Evolutionary conservation across 2,888 invertebrate genomes (phyloP).

Genomic region (Laothoe populi): DNA sequence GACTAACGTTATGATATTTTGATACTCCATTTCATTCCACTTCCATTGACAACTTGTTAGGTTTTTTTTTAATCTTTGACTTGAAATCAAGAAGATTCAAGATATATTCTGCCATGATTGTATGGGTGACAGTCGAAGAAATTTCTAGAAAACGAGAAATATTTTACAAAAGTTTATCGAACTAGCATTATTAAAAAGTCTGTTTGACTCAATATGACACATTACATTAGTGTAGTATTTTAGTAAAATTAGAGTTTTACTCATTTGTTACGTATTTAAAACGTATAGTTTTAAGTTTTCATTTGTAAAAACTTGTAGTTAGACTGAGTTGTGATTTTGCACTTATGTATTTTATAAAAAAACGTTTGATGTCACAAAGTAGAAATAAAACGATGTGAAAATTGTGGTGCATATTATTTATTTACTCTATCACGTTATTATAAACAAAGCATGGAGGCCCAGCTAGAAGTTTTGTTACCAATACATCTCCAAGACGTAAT

Average conservation of each 20-base stretch:
- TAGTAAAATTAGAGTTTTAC: constrained; percentile 7
- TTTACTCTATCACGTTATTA: background rate
- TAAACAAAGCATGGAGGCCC: too few relatives aligned
- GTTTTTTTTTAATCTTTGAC: too few relatives aligned
- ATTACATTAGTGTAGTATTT: constrained; percentile 1
- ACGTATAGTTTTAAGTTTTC: too few relatives aligned
- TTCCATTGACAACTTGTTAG: too few relatives aligned
- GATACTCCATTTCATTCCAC: too few relatives aligned
- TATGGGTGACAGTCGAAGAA: too few relatives aligned
- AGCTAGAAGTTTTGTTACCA: too few relatives aligned
- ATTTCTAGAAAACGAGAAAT: background rate
- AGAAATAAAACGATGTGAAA: constrained; percentile 25
- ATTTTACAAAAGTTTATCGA: background rate
- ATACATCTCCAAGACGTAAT: too few relatives aligned
- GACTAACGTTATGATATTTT: too few relatives aligned
- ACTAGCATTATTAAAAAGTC: background rate
- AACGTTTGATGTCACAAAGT: constrained; percentile 30
- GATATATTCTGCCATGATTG: too few relatives aligned
- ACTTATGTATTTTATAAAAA: constrained; percentile 24
- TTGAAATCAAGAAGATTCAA: too few relatives aligned
- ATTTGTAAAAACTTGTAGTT: constrained; percentile 13
- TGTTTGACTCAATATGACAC: background rate
- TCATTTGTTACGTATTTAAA: background rate
- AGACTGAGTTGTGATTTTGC: constrained; percentile 15
- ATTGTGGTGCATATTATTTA: background rate